Conservation (phyloP, 1,140 invertebrate genomes). For the Heliconius eleuchia region DNA sequence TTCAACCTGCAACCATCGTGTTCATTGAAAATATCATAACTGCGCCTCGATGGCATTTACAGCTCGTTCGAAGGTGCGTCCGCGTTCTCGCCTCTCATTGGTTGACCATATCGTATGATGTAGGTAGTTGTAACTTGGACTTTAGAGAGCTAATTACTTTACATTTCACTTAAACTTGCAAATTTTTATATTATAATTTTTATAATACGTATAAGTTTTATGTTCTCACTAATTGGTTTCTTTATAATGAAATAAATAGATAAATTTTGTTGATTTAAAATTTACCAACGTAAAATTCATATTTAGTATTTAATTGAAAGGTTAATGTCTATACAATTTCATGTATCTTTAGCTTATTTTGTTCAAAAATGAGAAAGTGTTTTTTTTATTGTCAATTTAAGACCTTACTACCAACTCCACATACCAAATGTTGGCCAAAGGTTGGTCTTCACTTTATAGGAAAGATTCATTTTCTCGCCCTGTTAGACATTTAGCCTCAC, state of each 20-base stretch:
- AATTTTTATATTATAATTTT: not conserved
- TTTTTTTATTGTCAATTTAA: too few relatives aligned
- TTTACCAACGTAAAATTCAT: too few relatives aligned
- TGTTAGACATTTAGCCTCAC: too few relatives aligned
- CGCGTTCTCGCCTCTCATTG: slow-evolving; percentile 44
- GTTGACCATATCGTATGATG: slow-evolving; percentile 49
- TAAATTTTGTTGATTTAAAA: too few relatives aligned
- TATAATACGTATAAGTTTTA: not conserved
- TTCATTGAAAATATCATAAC: not conserved
- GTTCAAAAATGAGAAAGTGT: too few relatives aligned
- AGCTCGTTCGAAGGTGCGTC: slow-evolving; percentile 45
- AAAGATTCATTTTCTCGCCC: too few relatives aligned
- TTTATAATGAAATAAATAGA: not conserved
- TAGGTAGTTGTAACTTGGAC: not conserved
- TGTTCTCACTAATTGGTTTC: not conserved
- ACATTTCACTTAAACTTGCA: not conserved
- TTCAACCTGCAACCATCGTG: not conserved
- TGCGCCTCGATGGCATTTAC: not conserved
- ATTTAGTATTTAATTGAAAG: too few relatives aligned
- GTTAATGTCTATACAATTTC: too few relatives aligned
- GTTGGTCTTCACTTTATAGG: too few relatives aligned
- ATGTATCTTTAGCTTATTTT: too few relatives aligned
- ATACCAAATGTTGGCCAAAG: too few relatives aligned
- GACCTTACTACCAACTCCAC: too few relatives aligned
- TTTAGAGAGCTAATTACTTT: slow-evolving; percentile 24